Percentiles rank a stretch among this genome's conserved stretches.
These are phyloP conservation scores for Alviniconcha marisindica DNA, from an alignment of 1,140 invertebrate genomes.

Conservation along the genomic window DNA sequence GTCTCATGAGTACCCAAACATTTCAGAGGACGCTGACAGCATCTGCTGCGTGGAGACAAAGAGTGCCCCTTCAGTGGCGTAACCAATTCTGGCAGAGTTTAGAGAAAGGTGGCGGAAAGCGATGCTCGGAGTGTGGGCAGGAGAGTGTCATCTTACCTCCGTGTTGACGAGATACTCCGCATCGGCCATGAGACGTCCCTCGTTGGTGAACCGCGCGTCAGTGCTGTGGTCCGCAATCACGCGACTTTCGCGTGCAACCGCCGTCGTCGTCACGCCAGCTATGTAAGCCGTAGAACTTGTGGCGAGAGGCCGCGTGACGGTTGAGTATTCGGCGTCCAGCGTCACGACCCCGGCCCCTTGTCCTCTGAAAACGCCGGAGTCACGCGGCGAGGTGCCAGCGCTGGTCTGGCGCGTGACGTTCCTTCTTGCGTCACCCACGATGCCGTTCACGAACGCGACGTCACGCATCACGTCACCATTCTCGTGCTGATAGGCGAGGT, in stretches of 20 bases:
- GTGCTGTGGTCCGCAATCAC: neutral
- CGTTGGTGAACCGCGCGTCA: conserved; percentile 7
- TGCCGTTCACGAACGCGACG: neutral
- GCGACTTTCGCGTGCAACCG: neutral
- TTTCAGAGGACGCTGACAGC: too few species aligned
- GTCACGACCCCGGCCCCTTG: neutral
- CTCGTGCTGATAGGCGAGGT: too few species aligned
- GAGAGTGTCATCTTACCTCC: too few species aligned
- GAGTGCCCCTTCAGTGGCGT: too few species aligned
- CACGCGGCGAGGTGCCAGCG: neutral
- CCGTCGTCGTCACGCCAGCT: neutral
- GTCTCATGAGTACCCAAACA: too few species aligned
- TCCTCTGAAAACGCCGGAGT: neutral
- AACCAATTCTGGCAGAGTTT: too few species aligned
- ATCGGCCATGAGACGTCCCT: conserved; percentile 40
- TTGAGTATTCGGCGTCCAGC: neutral
- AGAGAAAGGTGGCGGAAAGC: too few species aligned
- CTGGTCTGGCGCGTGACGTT: neutral
- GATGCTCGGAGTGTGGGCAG: too few species aligned
- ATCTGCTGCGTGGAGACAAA: too few species aligned
- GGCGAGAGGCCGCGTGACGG: neutral
- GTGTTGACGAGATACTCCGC: conserved; percentile 27
- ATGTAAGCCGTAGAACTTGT: neutral
- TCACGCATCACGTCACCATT: too few species aligned
- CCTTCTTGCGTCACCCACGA: neutral